Conservation (phyloP, 1,140 invertebrate species). For the Capitella teleta region DNA sequence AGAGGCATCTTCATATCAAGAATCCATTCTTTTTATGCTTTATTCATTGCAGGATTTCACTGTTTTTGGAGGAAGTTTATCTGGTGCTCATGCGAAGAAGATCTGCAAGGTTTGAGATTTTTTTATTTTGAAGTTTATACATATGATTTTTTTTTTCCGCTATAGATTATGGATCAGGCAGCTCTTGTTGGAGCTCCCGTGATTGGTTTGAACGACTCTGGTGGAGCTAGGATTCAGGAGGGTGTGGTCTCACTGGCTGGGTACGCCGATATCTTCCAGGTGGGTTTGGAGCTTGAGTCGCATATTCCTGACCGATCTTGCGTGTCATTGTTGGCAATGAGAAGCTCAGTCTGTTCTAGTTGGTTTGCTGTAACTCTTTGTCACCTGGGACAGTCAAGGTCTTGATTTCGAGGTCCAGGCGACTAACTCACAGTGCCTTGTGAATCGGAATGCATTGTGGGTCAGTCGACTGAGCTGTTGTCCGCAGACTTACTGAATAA, state of each 20-base stretch:
- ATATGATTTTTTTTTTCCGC: background rate
- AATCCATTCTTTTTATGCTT: background rate
- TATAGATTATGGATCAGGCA: constrained; percentile 15
- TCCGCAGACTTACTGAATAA: too few relatives aligned
- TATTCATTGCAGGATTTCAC: constrained; percentile 13
- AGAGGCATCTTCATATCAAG: too few relatives aligned
- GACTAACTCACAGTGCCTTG: too few relatives aligned
- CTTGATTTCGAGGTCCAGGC: too few relatives aligned
- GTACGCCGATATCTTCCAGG: constrained; percentile 15
- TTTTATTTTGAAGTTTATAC: background rate
- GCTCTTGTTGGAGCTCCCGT: constrained; percentile 12
- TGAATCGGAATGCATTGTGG: too few relatives aligned
- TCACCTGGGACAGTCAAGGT: too few relatives aligned
- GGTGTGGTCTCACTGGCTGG: constrained; percentile 15
- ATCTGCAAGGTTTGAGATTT: constrained; percentile 10
- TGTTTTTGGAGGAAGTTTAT: constrained; percentile 15
- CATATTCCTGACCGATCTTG: too few relatives aligned
- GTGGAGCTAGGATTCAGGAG: constrained; percentile 15
- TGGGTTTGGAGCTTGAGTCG: background rate
- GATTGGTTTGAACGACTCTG: constrained; percentile 15
- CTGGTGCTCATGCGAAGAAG: constrained; percentile 12
- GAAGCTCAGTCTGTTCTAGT: too few relatives aligned
- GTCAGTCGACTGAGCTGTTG: too few relatives aligned
- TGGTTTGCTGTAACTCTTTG: too few relatives aligned
- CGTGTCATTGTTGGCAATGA: too few relatives aligned